Evolutionary conservation across 2,113 vertebrate genomes (phyloP), one percentile per base, ranked within the genome.

Genomic region (Eleginops maclovinus): DNA sequence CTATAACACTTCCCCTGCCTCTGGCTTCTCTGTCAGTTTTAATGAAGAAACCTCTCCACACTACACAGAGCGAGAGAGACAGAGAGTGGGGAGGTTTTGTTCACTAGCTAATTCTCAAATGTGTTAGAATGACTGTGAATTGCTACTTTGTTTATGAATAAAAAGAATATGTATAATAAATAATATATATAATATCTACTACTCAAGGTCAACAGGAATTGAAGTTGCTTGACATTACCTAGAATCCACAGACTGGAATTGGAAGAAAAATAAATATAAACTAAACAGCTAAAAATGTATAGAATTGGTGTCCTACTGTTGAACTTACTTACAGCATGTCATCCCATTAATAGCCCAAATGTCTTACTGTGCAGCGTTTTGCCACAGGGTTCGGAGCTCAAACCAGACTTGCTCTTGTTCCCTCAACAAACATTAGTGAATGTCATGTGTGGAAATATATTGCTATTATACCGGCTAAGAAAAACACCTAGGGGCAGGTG

Each of bases 21-120:
- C 89, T 82, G 83, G 87, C 89, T 89, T 83, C 85, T 90, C 90
- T 91, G 88, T 93, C 90, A 90, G 74, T 89, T 93, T 93, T 93
- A 93, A 93, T 93, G 92, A 93, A 93, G 87, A 91, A 93, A 91
- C 88, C 81, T 77, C 85, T 85, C 85, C 71, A 80, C 68, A 70
- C 70, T 72, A 90, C 68, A 86, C 68, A 87, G 43, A 73, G 72
- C 50, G 72, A 88, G 76, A 51, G 56, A 81, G 75, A 79, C 54
- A 54, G 85, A 63, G 75, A 68, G 76, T 50, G 67, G 59, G 51
- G 63, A 76, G 63, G 64, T 78, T 85, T 70, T 83, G 74, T 83
- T 88, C 85, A 85, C 74, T 6, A n/a, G n/a, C n/a, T n/a, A 51
- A 65, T 80, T 89, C 82, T 81, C 72, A 81, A 79, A 85, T 87